phyloP scores from a whole-genome alignment of 2,888 invertebrate genomes.

The Archips xylosteana region DNA sequence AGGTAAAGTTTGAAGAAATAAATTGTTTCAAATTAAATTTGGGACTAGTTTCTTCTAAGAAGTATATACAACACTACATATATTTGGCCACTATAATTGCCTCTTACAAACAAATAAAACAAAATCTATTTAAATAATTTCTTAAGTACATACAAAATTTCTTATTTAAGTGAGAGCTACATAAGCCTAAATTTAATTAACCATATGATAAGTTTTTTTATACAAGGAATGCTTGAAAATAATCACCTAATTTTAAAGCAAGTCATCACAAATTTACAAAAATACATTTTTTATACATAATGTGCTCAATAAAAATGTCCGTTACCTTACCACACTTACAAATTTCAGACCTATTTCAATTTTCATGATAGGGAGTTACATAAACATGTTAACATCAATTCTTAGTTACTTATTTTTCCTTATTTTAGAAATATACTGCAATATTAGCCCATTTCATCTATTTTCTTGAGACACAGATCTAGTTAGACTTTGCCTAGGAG shows the following conservation, averaged over 20 bases:
- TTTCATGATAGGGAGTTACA: constrained; percentile 3
- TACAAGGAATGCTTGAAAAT: constrained; percentile 10
- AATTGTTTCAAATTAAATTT: neutral
- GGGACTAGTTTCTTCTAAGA: neutral
- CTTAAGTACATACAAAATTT: neutral
- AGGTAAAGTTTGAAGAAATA: neutral
- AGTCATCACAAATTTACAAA: constrained; percentile 12
- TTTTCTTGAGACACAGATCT: constrained; percentile 79
- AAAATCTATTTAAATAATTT: neutral
- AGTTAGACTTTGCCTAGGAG: constrained; percentile 65
- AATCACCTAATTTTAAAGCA: constrained; percentile 5
- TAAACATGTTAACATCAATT: constrained; percentile 12
- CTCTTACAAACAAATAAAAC: neutral
- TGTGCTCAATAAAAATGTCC: constrained; percentile 15
- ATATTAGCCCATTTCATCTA: constrained; percentile 64
- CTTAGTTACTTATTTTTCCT: neutral
- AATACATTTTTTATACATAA: constrained; percentile 1
- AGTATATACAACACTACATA: neutral
- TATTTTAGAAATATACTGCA: constrained; percentile 8
- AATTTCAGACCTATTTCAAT: constrained; percentile 14
- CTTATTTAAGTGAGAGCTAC: constrained; percentile 4
- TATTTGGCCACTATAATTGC: constrained; percentile 8
- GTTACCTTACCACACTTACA: neutral
- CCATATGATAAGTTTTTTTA: neutral
- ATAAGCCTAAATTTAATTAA: neutral